Evolutionary conservation across 2,113 vertebrate genomes (phyloP).

Genomic region (Siniperca knerii): DNA sequence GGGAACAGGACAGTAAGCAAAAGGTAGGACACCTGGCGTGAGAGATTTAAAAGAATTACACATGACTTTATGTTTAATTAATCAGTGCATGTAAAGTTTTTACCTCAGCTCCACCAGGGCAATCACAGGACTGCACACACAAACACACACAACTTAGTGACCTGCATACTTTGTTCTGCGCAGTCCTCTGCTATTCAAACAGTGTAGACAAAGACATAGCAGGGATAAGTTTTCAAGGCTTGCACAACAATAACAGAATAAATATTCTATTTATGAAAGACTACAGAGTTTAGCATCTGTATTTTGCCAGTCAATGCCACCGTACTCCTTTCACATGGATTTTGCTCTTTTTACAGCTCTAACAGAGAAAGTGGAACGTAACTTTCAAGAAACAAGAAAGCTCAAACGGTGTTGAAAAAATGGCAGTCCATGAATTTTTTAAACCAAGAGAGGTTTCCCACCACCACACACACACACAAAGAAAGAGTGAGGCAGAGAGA

Average conservation of each 20-base stretch:
- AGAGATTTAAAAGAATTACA: slow-evolving; percentile 56
- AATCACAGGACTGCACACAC: neutral
- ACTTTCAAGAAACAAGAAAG: slow-evolving; percentile 51
- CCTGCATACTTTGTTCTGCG: neutral
- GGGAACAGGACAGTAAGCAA: neutral
- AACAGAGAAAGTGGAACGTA: neutral
- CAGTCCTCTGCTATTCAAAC: slow-evolving; percentile 7
- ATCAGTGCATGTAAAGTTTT: slow-evolving; percentile 38
- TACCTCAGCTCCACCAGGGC: slow-evolving; percentile 3
- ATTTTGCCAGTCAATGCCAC: neutral
- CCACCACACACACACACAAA: neutral
- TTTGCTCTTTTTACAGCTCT: neutral
- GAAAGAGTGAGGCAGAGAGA: slow-evolving; percentile 6
- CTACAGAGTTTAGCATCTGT: neutral
- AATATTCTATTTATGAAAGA: slow-evolving; percentile 22
- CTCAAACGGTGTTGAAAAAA: slow-evolving; percentile 31
- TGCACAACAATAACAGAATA: slow-evolving; percentile 12
- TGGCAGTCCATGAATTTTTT: slow-evolving; percentile 61
- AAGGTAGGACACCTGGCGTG: neutral
- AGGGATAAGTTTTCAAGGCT: neutral
- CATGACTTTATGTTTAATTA: slow-evolving; percentile 69
- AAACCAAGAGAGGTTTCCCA: slow-evolving; percentile 36
- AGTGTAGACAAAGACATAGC: neutral
- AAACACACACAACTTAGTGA: neutral
- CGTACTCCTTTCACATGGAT: neutral